These are phyloP conservation scores for Atethmia centrago DNA, from an alignment of 2,888 invertebrate genomes.

Conservation along the genomic window DNA sequence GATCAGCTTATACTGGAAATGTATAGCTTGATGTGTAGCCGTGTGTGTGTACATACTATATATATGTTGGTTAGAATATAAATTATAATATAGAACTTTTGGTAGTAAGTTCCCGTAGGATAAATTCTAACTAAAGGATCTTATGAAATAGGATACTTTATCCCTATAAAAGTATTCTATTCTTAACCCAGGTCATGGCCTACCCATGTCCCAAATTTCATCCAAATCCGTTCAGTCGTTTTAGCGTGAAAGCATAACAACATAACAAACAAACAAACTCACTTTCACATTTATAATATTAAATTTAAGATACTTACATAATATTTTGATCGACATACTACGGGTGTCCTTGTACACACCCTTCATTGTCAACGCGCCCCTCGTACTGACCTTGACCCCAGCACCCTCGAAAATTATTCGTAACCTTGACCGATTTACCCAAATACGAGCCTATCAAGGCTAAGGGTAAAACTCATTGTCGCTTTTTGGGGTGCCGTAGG, in stretches of 20 bases:
- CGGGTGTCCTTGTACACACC: constrained; percentile 32
- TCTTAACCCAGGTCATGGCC: not conserved
- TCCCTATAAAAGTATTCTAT: too few species aligned
- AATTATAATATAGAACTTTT: too few species aligned
- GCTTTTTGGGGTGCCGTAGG: not conserved
- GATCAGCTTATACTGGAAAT: too few species aligned
- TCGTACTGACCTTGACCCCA: constrained; percentile 43
- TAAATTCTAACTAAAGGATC: too few species aligned
- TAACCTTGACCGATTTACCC: constrained; percentile 55
- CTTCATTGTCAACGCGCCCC: constrained; percentile 49
- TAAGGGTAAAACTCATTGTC: not conserved
- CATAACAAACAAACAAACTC: not conserved
- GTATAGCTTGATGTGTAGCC: too few species aligned
- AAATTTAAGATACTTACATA: not conserved
- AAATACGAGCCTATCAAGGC: constrained; percentile 30
- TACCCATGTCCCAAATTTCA: not conserved
- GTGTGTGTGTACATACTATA: too few species aligned
- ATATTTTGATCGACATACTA: not conserved
- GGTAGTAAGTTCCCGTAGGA: too few species aligned
- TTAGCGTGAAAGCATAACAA: not conserved
- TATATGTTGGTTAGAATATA: too few species aligned
- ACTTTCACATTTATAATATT: too few species aligned
- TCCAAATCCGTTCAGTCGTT: not conserved
- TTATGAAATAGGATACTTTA: too few species aligned
- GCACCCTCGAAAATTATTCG: constrained; percentile 52